These are phyloP conservation scores for Varroa destructor DNA, from an alignment of 1,140 invertebrate genomes.

Conservation along the genomic window DNA sequence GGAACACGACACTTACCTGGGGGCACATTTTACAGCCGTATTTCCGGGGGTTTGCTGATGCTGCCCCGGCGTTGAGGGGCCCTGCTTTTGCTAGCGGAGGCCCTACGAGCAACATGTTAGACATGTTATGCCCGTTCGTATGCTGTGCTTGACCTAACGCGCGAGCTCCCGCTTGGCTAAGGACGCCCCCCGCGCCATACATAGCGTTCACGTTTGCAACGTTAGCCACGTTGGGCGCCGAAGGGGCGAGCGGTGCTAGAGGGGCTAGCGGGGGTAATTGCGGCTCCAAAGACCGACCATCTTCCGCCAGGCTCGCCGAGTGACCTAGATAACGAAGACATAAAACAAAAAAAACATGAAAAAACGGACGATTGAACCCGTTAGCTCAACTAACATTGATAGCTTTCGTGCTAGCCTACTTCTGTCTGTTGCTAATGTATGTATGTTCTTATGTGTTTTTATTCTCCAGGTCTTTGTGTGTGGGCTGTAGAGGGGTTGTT, in stretches of 20 bases:
- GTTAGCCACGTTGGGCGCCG: too few species aligned
- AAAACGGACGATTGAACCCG: too few species aligned
- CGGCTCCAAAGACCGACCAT: slow-evolving; percentile 28
- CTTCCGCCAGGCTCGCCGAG: slow-evolving; percentile 27
- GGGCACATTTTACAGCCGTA: slow-evolving; percentile 98
- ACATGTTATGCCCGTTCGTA: slow-evolving; percentile 27
- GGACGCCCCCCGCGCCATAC: background rate
- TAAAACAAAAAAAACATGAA: too few species aligned
- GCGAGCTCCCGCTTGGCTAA: too few species aligned
- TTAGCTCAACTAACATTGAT: too few species aligned
- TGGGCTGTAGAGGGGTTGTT: too few species aligned
- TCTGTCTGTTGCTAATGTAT: too few species aligned
- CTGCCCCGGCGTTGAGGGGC: slow-evolving; percentile 7
- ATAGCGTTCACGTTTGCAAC: slow-evolving; percentile 25
- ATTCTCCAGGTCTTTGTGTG: too few species aligned
- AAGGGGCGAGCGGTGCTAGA: too few species aligned
- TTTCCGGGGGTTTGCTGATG: slow-evolving; percentile 44
- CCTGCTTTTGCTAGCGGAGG: slow-evolving; percentile 35
- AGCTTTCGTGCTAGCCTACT: too few species aligned
- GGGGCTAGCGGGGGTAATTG: slow-evolving; percentile 11
- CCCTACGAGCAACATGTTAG: slow-evolving; percentile 34
- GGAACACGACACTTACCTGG: slow-evolving; percentile 56
- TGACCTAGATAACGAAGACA: background rate
- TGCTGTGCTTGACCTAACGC: background rate
- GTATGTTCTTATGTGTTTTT: too few species aligned